Percentiles rank a stretch among this genome's conserved stretches.
These are phyloP conservation scores for cattle (Bos taurus) DNA, from an alignment of 2,113 vertebrate genomes.

Conservation along the genomic window ARS-UCD2.0 NC_037357.1:53007501-53008000, in stretches of 20 bases:
- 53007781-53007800: not conserved
- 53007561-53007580: not conserved
- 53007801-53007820: not conserved
- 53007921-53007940: not conserved
- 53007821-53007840: not conserved
- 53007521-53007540: not conserved
- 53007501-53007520: not conserved
- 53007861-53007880: not conserved
- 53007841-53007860: not conserved
- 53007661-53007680: not conserved
- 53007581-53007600: not conserved
- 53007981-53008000: not conserved
- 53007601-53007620: slow-evolving; percentile 12
- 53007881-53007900: not conserved
- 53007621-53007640: not conserved
- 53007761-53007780: not conserved
- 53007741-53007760: not conserved
- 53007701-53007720: not conserved
- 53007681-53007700: not conserved
- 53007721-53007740: not conserved
- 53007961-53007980: slow-evolving; percentile 6
- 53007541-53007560: not conserved
- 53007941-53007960: not conserved
- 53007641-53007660: not conserved
- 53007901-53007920: not conserved